phyloP scores from a whole-genome alignment of 2,797 vertebrate species.

The Esox masquinongy region DNA sequence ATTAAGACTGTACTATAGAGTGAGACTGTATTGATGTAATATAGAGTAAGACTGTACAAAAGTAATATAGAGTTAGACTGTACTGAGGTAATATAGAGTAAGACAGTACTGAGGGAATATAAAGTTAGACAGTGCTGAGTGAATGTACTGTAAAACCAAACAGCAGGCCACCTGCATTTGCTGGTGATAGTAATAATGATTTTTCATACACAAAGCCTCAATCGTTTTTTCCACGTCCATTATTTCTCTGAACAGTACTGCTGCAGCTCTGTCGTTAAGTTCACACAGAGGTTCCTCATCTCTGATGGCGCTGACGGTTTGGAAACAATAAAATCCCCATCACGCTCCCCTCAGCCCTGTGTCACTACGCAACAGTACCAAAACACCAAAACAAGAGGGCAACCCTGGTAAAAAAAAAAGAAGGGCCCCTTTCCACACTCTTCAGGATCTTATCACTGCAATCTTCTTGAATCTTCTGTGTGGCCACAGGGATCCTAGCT shows the following conservation, averaged over 20 bases:
- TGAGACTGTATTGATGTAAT: no score
- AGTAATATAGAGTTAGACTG: no score
- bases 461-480: constrained; percentile 63
- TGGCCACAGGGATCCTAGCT: constrained; percentile 52
- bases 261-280: constrained; percentile 41
- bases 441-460: constrained; percentile 56
- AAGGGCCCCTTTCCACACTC: constrained; percentile 53
- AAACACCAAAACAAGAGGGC: constrained; percentile 72
- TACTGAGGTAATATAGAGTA: no score
- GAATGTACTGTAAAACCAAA: neutral
- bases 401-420: constrained; percentile 45
- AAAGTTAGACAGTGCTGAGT: no score
- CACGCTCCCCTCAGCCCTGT: constrained; percentile 35
- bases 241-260: constrained; percentile 40
- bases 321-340: constrained; percentile 66
- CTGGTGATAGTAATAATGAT: constrained; percentile 40
- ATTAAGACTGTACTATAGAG: no score
- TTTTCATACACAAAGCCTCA: constrained; percentile 36
- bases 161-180: constrained; percentile 29
- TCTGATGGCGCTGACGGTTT: constrained; percentile 56
- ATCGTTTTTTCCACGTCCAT: constrained; percentile 47
- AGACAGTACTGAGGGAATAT: no score
- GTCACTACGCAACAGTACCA: constrained; percentile 73
- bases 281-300: constrained; percentile 47
- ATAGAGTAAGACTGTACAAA: no score